Evolutionary conservation across 2,113 vertebrate species (phyloP).

Genomic region (Thalassarche chlororhynchos): DNA sequence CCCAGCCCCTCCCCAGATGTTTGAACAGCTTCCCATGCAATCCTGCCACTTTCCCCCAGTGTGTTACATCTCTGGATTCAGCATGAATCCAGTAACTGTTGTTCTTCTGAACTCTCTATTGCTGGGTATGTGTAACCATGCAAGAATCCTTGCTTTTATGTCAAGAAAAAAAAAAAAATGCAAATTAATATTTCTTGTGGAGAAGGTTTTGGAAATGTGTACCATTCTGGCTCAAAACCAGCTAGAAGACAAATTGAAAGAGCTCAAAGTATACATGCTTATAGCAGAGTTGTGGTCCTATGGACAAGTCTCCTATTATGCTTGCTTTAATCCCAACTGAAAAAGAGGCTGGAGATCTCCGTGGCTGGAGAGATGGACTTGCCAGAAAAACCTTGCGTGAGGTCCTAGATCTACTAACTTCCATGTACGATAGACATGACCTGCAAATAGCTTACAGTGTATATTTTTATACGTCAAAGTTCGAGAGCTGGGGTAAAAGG

Average conservation of each 20-base stretch:
- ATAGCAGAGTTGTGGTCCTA: not conserved
- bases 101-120: not conserved
- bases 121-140: not conserved
- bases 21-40: not conserved
- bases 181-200: not conserved
- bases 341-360: not conserved
- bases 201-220: not conserved
- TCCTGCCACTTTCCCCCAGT: not conserved
- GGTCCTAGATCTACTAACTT: not conserved
- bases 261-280: not conserved
- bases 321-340: not conserved
- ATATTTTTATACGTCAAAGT: not conserved
- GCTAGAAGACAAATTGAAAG: not conserved
- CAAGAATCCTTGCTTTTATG: not conserved
- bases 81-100: not conserved
- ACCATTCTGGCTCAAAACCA: not conserved
- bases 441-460: not conserved
- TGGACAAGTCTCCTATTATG: not conserved
- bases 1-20: accelerated
- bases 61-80: not conserved
- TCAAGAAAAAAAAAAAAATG: not conserved
- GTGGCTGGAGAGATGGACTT: not conserved
- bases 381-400: not conserved
- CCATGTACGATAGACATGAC: not conserved
- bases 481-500: not conserved